Base-by-base conservation (phyloP, 2,888 invertebrate species). In the Orchesellides sinensis region DNA sequence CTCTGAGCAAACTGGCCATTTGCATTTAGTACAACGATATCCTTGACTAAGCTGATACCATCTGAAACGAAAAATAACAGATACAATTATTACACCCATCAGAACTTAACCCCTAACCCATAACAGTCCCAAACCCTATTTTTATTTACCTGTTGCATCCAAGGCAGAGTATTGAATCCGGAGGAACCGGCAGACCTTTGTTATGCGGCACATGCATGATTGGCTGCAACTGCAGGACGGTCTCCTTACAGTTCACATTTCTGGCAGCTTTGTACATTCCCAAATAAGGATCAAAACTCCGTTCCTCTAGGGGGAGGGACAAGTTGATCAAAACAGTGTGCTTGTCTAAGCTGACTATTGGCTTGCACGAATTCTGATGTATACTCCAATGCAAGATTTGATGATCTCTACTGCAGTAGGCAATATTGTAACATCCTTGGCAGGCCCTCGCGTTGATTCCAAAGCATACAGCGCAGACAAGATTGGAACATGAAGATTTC, bases 111-210 rank as follows among this genome's bases (percentile, higher is more conserved):
- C 12, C 6, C 8, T 35, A 10, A 35, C 8, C 40, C n/a, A 27
- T 23, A 27, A 10, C 27, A n/a, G n/a, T 5, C 27, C 3, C 4
- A 10, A 59, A 23, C 27, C 27, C 21, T 27, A 23, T 49, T 25
- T 12, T 6, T 8, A 27, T 19, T 21, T 75, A 75, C 75, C 66
- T 47, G 19, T 72, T 75, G 56, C 83, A 83, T 0, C 63, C 61
- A 35, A 83, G 49, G 32, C 83, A 83, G n/a, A 78, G 32, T n/a
- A 78, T 47, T 4, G 83, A 83, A 68, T 83, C 83, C 14, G 83
- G 79, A 12, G 83, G 83, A 29, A 59, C 59, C 0, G 73, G 68
- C 1, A 81, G 27, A 12, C 74, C 81, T 49, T 65, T 73, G 35
- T 61, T 75, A 19, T 75, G 66, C 0, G 75, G 56, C 2, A 75